Evolutionary conservation across 1,140 invertebrate genomes (phyloP).

Genomic region (Holotrichia oblita): DNA sequence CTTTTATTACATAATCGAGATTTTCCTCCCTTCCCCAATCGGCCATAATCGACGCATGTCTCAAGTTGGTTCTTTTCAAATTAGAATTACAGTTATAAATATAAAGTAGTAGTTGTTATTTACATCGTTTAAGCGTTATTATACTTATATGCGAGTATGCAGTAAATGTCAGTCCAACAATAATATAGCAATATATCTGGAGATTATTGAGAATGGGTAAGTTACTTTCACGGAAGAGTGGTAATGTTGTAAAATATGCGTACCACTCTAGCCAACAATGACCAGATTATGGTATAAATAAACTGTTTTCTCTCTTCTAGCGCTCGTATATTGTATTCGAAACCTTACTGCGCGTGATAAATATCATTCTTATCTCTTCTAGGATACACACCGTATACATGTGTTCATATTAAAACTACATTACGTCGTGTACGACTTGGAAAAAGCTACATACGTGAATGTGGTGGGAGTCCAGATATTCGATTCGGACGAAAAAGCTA

Average conservation of each 20-base stretch:
- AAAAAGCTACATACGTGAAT: not conserved
- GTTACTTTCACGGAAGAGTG: constrained; percentile 47
- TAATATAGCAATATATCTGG: constrained; percentile 42
- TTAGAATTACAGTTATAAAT: constrained; percentile 37
- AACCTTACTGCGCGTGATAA: not conserved
- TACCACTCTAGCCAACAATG: constrained; percentile 38
- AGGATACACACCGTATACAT: constrained; percentile 11
- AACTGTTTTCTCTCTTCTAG: constrained; percentile 27
- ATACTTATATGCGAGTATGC: constrained; percentile 40
- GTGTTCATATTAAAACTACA: constrained; percentile 37
- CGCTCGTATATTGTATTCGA: constrained; percentile 38
- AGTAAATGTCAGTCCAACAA: constrained; percentile 40
- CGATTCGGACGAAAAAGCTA: not conserved
- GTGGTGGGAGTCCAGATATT: not conserved
- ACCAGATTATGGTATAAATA: constrained; percentile 40
- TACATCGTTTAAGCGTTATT: constrained; percentile 36
- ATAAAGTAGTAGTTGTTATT: constrained; percentile 37
- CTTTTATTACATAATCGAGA: too few relatives aligned
- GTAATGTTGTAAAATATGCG: constrained; percentile 40
- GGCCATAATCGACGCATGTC: too few relatives aligned
- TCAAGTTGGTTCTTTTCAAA: not conserved
- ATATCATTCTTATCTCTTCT: constrained; percentile 25
- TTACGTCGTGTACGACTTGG: constrained; percentile 9
- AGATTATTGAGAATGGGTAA: constrained; percentile 44
- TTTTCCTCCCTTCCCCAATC: too few relatives aligned